These are phyloP conservation scores for Eretmocerus hayati DNA, from an alignment of 2,888 invertebrate species.

Conservation along the genomic window DNA sequence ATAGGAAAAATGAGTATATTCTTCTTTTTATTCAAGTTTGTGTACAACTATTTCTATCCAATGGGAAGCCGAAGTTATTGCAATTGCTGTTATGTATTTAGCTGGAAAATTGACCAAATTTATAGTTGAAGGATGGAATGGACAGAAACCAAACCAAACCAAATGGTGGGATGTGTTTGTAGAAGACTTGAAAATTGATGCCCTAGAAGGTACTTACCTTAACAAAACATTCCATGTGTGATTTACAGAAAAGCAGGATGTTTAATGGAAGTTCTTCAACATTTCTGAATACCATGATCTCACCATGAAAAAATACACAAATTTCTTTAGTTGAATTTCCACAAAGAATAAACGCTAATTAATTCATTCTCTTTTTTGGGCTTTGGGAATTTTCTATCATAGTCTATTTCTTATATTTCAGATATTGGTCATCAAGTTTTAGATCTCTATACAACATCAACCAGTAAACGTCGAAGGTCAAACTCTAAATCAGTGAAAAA, in stretches of 20 bases:
- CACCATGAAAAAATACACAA: too few species aligned
- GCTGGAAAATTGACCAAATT: conserved; percentile 95
- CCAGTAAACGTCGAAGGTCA: too few species aligned
- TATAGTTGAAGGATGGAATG: conserved; percentile 87
- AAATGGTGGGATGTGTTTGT: conserved; percentile 99
- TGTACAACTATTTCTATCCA: conserved; percentile 93
- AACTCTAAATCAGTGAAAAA: too few species aligned
- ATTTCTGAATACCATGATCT: conserved; percentile 2
- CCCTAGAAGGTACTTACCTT: conserved; percentile 65
- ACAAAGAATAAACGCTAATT: background rate
- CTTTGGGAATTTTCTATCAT: too few species aligned
- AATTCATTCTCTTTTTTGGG: too few species aligned
- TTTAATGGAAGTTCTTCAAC: background rate
- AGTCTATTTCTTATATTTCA: conserved; percentile 35
- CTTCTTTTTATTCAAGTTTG: conserved; percentile 53
- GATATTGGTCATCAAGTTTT: conserved; percentile 94
- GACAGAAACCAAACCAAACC: conserved; percentile 63
- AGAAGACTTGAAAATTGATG: conserved; percentile 86
- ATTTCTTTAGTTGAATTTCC: background rate
- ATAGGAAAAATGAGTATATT: too few species aligned
- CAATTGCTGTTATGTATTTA: conserved; percentile 92
- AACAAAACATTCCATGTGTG: too few species aligned
- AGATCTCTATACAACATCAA: conserved; percentile 81
- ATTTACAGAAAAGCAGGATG: too few species aligned
- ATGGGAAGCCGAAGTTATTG: conserved; percentile 98